phyloP scores from a whole-genome alignment of 2,113 vertebrate genomes.

The Chauna torquata region DNA sequence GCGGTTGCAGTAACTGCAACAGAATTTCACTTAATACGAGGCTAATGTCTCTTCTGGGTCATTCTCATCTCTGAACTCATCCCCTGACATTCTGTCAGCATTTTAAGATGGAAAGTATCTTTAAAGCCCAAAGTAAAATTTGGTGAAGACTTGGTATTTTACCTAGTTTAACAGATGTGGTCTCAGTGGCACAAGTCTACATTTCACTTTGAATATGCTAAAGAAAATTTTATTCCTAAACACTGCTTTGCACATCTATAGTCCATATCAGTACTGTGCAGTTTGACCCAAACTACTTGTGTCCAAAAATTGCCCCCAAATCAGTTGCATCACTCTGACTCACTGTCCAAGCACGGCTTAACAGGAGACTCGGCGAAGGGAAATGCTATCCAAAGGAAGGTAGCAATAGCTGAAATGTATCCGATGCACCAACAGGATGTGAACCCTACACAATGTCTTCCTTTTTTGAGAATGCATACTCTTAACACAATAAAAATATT shows the following conservation, averaged over 20 bases:
- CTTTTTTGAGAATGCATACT: neutral
- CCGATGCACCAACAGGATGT: neutral
- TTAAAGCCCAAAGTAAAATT: neutral
- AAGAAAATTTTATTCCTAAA: neutral
- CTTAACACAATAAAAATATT: neutral
- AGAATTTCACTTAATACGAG: neutral
- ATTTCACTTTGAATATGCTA: neutral
- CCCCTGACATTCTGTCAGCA: neutral
- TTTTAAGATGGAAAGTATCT: neutral
- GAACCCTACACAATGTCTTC: neutral
- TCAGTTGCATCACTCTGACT: neutral
- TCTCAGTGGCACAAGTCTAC: neutral
- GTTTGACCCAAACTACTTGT: neutral
- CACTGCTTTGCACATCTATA: accelerated
- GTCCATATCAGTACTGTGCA: neutral
- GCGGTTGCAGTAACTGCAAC: neutral
- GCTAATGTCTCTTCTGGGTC: neutral
- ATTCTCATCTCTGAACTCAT: neutral
- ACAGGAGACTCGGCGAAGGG: neutral
- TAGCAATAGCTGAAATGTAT: neutral
- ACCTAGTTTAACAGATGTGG: neutral
- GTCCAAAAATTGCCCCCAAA: neutral
- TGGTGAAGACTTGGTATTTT: neutral
- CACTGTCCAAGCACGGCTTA: neutral
- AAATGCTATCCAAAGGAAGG: neutral